Evolutionary conservation across 2,797 vertebrate genomes (phyloP).

Genomic region (Gobio occitaniae): DNA sequence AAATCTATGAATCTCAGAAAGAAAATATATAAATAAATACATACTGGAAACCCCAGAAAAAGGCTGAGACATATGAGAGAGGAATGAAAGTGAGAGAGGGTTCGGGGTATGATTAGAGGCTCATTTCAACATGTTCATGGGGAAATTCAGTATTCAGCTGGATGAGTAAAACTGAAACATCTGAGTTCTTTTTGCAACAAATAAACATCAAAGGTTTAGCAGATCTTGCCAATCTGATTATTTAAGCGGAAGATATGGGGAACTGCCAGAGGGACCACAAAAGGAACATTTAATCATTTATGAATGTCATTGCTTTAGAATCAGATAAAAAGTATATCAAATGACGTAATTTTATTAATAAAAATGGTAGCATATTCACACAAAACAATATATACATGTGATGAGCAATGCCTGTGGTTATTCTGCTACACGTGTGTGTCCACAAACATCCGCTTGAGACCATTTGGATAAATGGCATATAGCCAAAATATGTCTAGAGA

Average conservation of each 20-base stretch:
- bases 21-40: too few species aligned
- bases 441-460: neutral
- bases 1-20: neutral
- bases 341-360: neutral
- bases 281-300: neutral
- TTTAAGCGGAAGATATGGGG: neutral
- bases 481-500: neutral
- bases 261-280: neutral
- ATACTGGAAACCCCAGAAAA: neutral
- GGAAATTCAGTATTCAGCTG: neutral
- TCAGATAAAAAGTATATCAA: neutral
- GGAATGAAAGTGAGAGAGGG: neutral
- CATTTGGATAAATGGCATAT: neutral
- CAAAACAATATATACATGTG: neutral
- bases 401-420: neutral
- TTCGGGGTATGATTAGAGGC: neutral
- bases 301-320: neutral
- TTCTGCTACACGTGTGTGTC: neutral
- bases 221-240: neutral
- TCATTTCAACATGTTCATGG: neutral
- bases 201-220: conserved; percentile 11
- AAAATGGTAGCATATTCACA: neutral
- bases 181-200: neutral
- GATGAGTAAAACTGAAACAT: conserved; percentile 29
- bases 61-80: neutral